phyloP scores from a whole-genome alignment of 2,888 invertebrate genomes.

The Nomada fabriciana region DNA sequence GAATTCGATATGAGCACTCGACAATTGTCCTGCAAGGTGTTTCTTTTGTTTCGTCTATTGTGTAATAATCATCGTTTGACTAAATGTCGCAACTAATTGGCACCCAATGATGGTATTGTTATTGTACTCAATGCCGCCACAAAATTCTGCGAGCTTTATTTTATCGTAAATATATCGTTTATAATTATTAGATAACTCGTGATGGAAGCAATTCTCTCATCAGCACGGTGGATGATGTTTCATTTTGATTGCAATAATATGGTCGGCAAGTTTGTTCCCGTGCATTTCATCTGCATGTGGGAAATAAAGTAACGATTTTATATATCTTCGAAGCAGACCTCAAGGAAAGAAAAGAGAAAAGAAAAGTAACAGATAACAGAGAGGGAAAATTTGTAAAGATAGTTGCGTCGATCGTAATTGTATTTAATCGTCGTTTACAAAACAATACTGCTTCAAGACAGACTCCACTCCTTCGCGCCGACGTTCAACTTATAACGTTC shows the following conservation, averaged over 20 bases:
- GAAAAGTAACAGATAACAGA: too few species aligned
- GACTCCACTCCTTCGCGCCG: slow-evolving; percentile 5
- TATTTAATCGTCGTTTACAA: slow-evolving; percentile 50
- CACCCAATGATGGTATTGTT: too few species aligned
- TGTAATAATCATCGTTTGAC: neutral
- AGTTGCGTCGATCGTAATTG: neutral
- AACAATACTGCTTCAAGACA: slow-evolving; percentile 32
- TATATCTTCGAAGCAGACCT: neutral
- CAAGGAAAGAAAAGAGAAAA: neutral
- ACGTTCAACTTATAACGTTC: neutral
- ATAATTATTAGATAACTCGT: too few species aligned
- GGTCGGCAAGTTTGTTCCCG: neutral
- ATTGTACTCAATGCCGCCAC: too few species aligned
- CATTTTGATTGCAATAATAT: neutral
- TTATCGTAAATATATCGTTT: too few species aligned
- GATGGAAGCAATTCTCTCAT: neutral
- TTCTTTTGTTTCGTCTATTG: neutral
- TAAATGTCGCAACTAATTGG: too few species aligned
- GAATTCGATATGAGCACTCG: neutral
- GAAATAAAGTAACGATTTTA: neutral
- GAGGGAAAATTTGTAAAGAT: slow-evolving; percentile 1
- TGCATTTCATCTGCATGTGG: neutral
- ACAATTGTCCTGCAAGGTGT: neutral
- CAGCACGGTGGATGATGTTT: neutral
- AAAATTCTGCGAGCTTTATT: too few species aligned